phyloP scores from a whole-genome alignment of 1,140 invertebrate genomes.

The Macrobrachium rosenbergii region DNA sequence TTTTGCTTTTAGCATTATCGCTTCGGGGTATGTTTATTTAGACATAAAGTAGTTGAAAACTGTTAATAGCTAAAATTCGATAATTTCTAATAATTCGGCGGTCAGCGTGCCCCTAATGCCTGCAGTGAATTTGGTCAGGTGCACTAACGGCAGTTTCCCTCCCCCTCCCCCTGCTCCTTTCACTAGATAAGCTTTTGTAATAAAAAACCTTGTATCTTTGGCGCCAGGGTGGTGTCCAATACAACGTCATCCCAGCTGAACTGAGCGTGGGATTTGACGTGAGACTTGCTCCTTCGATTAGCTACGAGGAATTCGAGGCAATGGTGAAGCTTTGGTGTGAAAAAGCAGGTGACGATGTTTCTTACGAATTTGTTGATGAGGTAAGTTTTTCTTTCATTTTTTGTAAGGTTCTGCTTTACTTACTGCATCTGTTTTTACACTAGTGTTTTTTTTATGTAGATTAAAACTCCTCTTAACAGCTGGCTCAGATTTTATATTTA shows the following conservation, averaged over 20 bases:
- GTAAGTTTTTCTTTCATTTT: conserved; percentile 69
- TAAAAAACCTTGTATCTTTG: neutral
- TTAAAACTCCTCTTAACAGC: neutral
- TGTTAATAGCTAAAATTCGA: too few species aligned
- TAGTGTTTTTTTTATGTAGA: neutral
- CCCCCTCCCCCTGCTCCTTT: too few species aligned
- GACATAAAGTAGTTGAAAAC: too few species aligned
- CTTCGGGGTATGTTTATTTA: too few species aligned
- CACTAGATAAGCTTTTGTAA: too few species aligned
- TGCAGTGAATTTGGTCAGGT: too few species aligned
- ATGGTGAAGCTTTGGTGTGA: conserved; percentile 83
- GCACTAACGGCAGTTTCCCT: too few species aligned
- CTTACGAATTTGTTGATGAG: conserved; percentile 79
- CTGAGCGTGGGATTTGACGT: conserved; percentile 85
- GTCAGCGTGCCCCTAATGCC: too few species aligned
- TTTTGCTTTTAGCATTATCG: too few species aligned
- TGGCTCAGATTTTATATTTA: neutral
- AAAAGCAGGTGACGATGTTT: conserved; percentile 85
- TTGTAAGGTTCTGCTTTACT: neutral
- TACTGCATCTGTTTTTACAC: too few species aligned
- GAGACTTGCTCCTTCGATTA: conserved; percentile 77
- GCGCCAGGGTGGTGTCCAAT: conserved; percentile 79
- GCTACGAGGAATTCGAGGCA: conserved; percentile 77
- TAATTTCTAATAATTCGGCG: too few species aligned
- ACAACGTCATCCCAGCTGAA: conserved; percentile 91